Evolutionary conservation across 2,888 invertebrate species (phyloP).

Genomic region (Yponomeuta plumbellus): DNA sequence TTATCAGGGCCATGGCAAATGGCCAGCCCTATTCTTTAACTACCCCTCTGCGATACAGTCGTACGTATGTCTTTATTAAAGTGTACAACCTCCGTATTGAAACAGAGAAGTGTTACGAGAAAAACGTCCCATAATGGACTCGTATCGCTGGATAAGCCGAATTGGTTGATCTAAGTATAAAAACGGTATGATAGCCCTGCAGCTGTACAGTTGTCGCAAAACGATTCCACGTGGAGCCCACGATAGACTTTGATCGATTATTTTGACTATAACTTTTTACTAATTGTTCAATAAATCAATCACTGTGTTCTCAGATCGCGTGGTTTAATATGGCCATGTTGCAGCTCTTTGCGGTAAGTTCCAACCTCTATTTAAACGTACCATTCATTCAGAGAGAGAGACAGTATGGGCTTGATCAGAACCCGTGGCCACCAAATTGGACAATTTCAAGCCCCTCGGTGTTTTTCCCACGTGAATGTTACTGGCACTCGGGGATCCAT

Average conservation of each 20-base stretch:
- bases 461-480: too few species aligned
- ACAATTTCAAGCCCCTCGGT: too few species aligned
- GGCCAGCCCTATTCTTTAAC: too few species aligned
- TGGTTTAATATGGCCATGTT: conserved; percentile 26
- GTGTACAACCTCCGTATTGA: too few species aligned
- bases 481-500: too few species aligned
- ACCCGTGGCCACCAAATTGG: too few species aligned
- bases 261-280: not conserved
- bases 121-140: conserved; percentile 2
- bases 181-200: not conserved
- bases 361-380: too few species aligned
- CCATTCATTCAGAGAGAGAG: not conserved
- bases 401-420: too few species aligned
- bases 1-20: too few species aligned
- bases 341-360: conserved; percentile 28
- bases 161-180: conserved; percentile 19
- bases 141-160: conserved; percentile 10
- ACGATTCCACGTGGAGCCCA: not conserved
- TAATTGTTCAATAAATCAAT: conserved; percentile 36
- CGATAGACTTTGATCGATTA: conserved; percentile 8
- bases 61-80: too few species aligned
- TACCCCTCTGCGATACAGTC: too few species aligned
- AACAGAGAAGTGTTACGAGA: not conserved
- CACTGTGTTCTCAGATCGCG: conserved; percentile 32
- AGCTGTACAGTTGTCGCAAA: not conserved